These are phyloP conservation scores for Actias luna DNA, from an alignment of 2,888 invertebrate genomes.

Conservation along the genomic window DNA sequence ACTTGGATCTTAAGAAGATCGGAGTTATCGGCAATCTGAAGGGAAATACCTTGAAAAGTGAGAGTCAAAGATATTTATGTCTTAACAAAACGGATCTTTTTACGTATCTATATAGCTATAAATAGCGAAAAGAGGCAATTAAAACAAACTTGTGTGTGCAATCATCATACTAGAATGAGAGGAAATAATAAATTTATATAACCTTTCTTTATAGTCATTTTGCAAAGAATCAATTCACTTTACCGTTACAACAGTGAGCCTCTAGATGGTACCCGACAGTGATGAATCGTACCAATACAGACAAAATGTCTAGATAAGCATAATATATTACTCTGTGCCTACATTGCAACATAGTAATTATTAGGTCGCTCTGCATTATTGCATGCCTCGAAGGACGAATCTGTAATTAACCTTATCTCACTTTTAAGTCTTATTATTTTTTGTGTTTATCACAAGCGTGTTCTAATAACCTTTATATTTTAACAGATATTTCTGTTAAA, in stretches of 20 bases:
- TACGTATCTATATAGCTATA: neutral
- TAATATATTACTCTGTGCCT: constrained; percentile 67
- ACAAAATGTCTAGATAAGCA: constrained; percentile 73
- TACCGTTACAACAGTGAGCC: constrained; percentile 20
- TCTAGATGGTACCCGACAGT: constrained; percentile 49
- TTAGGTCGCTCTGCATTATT: constrained; percentile 50
- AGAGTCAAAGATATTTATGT: too few relatives aligned
- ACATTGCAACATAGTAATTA: constrained; percentile 51
- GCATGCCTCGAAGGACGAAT: constrained; percentile 41
- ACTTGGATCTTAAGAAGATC: too few relatives aligned
- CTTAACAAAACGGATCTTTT: too few relatives aligned
- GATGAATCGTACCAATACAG: constrained; percentile 68
- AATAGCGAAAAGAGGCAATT: neutral
- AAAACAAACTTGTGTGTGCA: too few relatives aligned
- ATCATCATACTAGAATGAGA: neutral
- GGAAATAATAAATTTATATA: neutral
- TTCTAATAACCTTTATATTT: neutral
- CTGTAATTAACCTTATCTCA: constrained; percentile 34
- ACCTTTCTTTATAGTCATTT: constrained; percentile 25
- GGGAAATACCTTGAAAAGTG: too few relatives aligned
- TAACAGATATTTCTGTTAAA: neutral
- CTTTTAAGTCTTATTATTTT: constrained; percentile 16
- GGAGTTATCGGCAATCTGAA: too few relatives aligned
- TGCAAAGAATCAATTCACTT: constrained; percentile 57
- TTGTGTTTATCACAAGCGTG: neutral